These are phyloP conservation scores for Megaleporinus macrocephalus DNA, from an alignment of 2,113 vertebrate species.

Conservation along the genomic window DNA sequence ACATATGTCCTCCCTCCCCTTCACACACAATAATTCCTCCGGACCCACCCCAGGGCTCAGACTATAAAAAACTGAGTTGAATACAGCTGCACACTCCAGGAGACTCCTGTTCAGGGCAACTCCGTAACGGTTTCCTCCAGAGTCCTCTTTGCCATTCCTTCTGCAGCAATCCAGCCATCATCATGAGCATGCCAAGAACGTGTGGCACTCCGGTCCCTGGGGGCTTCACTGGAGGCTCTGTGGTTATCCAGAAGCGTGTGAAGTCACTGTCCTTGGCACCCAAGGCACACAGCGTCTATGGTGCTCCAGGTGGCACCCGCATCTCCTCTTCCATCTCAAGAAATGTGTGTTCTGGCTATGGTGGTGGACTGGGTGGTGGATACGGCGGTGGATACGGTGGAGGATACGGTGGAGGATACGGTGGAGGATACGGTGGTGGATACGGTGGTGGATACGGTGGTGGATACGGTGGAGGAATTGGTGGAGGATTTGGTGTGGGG, in stretches of 20 bases:
- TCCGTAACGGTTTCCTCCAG: conserved; percentile 46
- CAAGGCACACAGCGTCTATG: conserved; percentile 86
- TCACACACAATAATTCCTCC: conserved; percentile 16
- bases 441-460: too few species aligned
- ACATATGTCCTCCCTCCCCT: conserved; percentile 45
- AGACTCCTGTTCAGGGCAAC: conserved; percentile 44
- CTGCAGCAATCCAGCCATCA: conserved; percentile 48
- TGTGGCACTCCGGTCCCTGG: neutral
- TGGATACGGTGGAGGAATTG: too few species aligned
- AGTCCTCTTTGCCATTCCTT: conserved; percentile 58
- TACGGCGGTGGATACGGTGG: conserved; percentile 5
- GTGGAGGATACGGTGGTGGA: too few species aligned
- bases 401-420: conserved; percentile 36
- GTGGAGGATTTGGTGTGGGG: neutral
- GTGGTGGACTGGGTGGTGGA: conserved; percentile 48
- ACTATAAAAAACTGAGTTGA: conserved; percentile 71
- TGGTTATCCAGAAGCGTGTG: conserved; percentile 45
- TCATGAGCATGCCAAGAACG: too few species aligned
- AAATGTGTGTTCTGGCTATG: conserved; percentile 66
- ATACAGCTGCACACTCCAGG: conserved; percentile 62
- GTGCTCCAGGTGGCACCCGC: conserved; percentile 73
- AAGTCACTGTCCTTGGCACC: conserved; percentile 57
- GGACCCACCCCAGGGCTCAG: conserved; percentile 68
- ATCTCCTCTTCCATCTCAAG: conserved; percentile 74
- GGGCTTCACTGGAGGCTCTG: conserved; percentile 20